These are phyloP conservation scores for Ptychoptera contaminata DNA, from an alignment of 2,888 invertebrate species.

Conservation along the genomic window DNA sequence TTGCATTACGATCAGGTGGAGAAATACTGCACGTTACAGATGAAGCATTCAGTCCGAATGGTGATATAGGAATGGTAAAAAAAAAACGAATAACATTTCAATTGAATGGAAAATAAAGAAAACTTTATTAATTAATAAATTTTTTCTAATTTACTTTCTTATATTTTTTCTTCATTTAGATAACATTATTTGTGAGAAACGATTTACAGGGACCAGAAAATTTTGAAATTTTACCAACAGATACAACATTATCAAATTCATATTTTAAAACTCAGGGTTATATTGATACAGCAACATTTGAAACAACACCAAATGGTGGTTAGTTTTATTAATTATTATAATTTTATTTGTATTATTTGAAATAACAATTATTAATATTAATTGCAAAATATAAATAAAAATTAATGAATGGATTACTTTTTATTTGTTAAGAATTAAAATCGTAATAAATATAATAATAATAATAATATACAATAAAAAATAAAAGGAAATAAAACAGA, in stretches of 20 bases:
- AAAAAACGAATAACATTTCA: not conserved
- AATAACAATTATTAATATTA: too few relatives aligned
- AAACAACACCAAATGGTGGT: constrained; percentile 30
- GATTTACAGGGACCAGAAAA: constrained; percentile 17
- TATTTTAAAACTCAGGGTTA: constrained; percentile 28
- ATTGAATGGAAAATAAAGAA: not conserved
- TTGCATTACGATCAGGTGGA: constrained; percentile 32
- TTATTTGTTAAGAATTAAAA: too few relatives aligned
- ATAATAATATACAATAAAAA: too few relatives aligned
- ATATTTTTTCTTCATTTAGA: constrained; percentile 4
- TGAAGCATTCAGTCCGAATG: constrained; percentile 24
- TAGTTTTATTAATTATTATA: constrained; percentile 17
- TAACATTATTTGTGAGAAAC: too few relatives aligned
- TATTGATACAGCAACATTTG: constrained; percentile 24
- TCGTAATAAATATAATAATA: too few relatives aligned
- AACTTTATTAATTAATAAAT: too few relatives aligned
- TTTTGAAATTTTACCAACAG: constrained; percentile 23
- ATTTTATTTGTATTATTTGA: too few relatives aligned
- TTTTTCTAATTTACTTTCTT: not conserved
- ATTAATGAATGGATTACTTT: too few relatives aligned
- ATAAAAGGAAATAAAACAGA: too few relatives aligned
- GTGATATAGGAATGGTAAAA: constrained; percentile 22
- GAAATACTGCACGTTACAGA: constrained; percentile 30
- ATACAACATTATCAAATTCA: constrained; percentile 26
- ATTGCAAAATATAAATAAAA: too few relatives aligned